A percentile compares a stretch with the other conserved stretches of the same genome.
Conservation (phyloP, 2,888 invertebrate genomes). For the Tuta absoluta region DNA sequence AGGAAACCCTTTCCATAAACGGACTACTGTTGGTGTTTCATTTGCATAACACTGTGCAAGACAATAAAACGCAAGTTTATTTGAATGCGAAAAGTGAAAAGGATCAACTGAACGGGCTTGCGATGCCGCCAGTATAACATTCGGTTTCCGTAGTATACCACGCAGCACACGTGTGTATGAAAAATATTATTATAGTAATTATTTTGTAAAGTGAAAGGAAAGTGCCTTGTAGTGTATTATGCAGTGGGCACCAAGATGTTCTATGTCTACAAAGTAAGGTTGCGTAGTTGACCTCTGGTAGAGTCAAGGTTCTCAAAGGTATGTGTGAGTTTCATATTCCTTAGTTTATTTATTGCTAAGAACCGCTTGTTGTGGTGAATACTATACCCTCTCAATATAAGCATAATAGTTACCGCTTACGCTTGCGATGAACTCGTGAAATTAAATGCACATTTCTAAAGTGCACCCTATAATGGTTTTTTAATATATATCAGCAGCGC, state of each 20-base stretch:
- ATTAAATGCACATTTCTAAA: too few species aligned
- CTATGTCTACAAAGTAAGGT: constrained; percentile 18
- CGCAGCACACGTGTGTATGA: constrained; percentile 45
- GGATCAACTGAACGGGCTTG: constrained; percentile 60
- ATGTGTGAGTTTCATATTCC: neutral
- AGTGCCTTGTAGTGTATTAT: neutral
- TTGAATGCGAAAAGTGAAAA: constrained; percentile 77
- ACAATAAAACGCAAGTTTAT: constrained; percentile 69
- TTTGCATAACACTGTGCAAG: constrained; percentile 76
- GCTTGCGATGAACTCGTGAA: too few species aligned
- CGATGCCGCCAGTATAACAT: constrained; percentile 60
- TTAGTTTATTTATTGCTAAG: neutral
- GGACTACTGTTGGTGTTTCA: constrained; percentile 67
- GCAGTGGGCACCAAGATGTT: neutral
- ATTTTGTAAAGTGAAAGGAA: constrained; percentile 19
- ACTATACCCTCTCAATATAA: neutral
- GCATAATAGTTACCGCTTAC: too few species aligned
- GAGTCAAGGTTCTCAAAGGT: neutral
- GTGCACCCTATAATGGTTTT: too few species aligned
- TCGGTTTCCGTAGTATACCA: constrained; percentile 65
- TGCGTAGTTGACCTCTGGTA: neutral
- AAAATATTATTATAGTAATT: neutral
- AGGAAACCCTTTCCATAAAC: constrained; percentile 70
- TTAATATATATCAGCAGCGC: too few species aligned
- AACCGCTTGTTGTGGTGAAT: neutral